Evolutionary conservation across 2,888 invertebrate genomes (phyloP).

Genomic region (Synanthedon andrenaeformis): DNA sequence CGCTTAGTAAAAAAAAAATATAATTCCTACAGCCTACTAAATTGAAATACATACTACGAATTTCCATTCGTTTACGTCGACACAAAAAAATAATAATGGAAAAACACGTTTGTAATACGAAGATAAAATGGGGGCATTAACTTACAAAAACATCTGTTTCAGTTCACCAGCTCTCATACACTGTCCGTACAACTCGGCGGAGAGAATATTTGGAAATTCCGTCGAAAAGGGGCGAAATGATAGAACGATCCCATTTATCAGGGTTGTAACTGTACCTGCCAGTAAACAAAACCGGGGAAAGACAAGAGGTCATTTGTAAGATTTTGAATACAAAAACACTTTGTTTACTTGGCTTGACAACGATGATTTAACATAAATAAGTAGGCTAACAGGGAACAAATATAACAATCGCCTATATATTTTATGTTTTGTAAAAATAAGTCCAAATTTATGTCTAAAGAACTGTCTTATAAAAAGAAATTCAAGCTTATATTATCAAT

Average conservation of each 20-base stretch:
- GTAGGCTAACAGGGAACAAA: no score
- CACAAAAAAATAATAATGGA: no score
- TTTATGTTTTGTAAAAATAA: no score
- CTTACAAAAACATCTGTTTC: background rate
- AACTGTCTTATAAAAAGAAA: no score
- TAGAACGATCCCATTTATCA: background rate
- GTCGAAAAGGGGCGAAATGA: background rate
- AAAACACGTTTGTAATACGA: background rate
- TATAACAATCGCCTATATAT: no score
- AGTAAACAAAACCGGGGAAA: background rate
- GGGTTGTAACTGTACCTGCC: background rate
- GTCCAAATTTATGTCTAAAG: no score
- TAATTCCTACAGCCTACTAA: no score
- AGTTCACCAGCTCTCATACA: background rate
- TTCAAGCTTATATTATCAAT: no score
- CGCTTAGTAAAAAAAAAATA: no score
- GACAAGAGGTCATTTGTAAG: background rate
- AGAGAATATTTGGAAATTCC: background rate
- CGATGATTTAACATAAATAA: no score
- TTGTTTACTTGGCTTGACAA: background rate
- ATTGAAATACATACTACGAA: no score
- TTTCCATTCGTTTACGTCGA: no score
- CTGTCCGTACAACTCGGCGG: background rate
- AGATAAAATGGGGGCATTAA: background rate
- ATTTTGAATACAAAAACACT: background rate